These are phyloP conservation scores for Holothuria leucospilota DNA, from an alignment of 53 echinoderm and acorn worm genomes.

Conservation along the genomic window DNA sequence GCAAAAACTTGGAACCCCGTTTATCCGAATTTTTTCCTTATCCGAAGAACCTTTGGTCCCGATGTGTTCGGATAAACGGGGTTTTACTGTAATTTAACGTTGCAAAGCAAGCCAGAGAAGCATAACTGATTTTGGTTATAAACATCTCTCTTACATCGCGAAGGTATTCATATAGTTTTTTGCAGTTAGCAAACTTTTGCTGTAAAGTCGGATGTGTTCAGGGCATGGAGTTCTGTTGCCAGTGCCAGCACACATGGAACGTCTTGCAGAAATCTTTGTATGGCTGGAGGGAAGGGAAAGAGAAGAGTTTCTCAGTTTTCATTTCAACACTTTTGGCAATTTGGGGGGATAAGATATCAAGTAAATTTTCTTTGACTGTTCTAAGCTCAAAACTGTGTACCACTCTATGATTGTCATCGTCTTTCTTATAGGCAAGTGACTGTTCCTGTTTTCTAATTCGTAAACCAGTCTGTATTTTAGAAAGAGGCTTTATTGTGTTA, in stretches of 20 bases:
- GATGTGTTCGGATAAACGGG: no score
- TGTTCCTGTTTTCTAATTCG: not conserved
- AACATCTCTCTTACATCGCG: no score
- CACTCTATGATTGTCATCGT: not conserved
- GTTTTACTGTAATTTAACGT: no score
- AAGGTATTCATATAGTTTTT: no score
- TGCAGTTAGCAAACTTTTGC: conserved; percentile 23
- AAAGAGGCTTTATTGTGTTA: no score
- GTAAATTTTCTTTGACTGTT: not conserved
- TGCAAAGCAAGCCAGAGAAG: no score
- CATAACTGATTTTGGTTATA: no score
- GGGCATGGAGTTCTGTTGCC: conserved; percentile 34
- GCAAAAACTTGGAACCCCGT: no score
- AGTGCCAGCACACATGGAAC: conserved; percentile 37
- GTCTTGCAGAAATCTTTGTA: conserved; percentile 28
- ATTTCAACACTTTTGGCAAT: not conserved
- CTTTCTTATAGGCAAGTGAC: not conserved
- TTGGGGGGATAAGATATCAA: not conserved
- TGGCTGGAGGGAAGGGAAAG: conserved; percentile 27
- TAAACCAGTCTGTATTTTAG: no score
- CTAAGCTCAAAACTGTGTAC: not conserved
- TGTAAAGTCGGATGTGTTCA: conserved; percentile 20
- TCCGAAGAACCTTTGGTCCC: no score
- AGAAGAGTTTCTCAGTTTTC: conserved; percentile 9
- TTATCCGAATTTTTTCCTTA: no score